A percentile compares a stretch with the other conserved stretches of the same genome.
Evolutionary conservation across 2,888 invertebrate genomes (phyloP).

Genomic region (Athalia cordata): DNA sequence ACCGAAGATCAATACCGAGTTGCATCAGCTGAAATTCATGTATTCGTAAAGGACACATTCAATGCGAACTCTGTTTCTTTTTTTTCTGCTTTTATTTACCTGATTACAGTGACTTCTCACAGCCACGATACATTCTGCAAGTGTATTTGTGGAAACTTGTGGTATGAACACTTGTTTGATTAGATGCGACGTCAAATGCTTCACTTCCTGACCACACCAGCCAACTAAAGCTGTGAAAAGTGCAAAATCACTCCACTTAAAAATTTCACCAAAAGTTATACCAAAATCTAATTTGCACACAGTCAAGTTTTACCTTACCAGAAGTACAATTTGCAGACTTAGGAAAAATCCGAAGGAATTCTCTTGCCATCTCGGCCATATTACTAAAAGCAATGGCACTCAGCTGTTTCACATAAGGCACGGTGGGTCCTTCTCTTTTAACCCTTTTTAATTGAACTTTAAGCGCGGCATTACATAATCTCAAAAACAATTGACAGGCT

Average conservation of each 20-base stretch:
- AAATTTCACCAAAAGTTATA: background rate
- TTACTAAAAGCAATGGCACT: conserved; percentile 90
- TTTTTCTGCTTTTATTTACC: conserved; percentile 66
- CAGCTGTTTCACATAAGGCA: conserved; percentile 86
- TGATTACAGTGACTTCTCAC: conserved; percentile 85
- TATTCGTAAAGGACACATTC: conserved; percentile 8
- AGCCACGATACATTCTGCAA: conserved; percentile 90
- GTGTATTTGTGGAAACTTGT: conserved; percentile 87
- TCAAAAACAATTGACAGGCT: conserved; percentile 88
- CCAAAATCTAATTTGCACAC: background rate
- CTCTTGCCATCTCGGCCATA: conserved; percentile 83
- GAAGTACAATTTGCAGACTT: conserved; percentile 84
- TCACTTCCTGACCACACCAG: conserved; percentile 92
- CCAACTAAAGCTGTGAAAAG: conserved; percentile 83
- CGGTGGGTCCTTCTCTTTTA: conserved; percentile 86
- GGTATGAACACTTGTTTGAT: conserved; percentile 93
- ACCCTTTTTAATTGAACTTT: conserved; percentile 88
- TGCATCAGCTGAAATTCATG: conserved; percentile 75
- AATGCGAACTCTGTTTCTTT: conserved; percentile 1
- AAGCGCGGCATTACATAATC: conserved; percentile 87
- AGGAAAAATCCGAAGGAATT: conserved; percentile 89
- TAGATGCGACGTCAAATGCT: conserved; percentile 86
- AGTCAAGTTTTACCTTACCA: conserved; percentile 73
- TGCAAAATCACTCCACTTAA: background rate
- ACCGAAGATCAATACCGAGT: conserved; percentile 91